Base-by-base conservation (phyloP, 1,140 invertebrate species). In the Drosophila quadrilineata region DNA sequence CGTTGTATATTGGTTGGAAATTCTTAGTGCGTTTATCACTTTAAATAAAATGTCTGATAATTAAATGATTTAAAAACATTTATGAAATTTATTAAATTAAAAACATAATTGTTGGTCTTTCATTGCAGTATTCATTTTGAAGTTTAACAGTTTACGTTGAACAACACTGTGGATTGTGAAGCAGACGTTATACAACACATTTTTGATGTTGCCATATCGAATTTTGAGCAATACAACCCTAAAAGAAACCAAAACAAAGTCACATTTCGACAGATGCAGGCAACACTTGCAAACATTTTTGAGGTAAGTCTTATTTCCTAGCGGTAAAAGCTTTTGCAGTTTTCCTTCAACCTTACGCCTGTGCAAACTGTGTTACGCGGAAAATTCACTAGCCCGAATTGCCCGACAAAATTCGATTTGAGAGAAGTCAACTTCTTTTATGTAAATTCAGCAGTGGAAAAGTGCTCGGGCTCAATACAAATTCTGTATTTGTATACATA, bases 11-110 rank as follows among this genome's bases (percentile, higher is more conserved):
- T 54, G 52, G 63, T 82, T 58, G 53, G 59, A 82, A 84, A 77
- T 67, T 63, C 41, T 70, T 67, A 77, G 73, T 85, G 70, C 59
- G 65, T 70, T 56, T 74, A 64, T 77, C 65, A 75, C 60, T 62
- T 66, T 54, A 64, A 67, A 76, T 62, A 36, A 49, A 58, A 21
- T 48, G 36, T 38, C 45, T 56, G 26, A n/a, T 49, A 66, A 59
- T 54, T 67, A 67, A 56, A 43, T n/a, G 5, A 54, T n/a, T n/a
- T n/a, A 52, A 6, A 28, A n/a, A 35, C n/a, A n/a, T n/a, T n/a
- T n/a, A n/a, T n/a, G n/a, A 9, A 16, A 3, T 21, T 4, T 14
- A 19, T 41, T 54, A 33, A 26, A 29, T 10, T 40, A 17, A 31
- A 5, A n/a, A 50, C 5, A 40, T 3, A 12, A 17, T 16, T 54